phyloP scores from a whole-genome alignment of 2,797 vertebrate genomes.

The Phalanger gymnotis region DNA sequence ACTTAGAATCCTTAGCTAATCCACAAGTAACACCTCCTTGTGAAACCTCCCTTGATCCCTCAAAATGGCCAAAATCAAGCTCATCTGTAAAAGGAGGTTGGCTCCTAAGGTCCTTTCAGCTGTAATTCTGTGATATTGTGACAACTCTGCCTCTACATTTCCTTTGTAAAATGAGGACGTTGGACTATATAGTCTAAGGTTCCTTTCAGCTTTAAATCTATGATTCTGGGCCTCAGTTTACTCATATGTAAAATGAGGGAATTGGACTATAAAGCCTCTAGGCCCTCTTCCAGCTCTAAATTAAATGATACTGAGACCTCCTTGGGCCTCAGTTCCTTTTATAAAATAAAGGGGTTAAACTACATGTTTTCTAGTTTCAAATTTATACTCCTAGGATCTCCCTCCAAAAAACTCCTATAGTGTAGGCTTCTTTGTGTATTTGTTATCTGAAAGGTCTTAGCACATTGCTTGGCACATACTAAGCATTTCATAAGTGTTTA shows the following conservation, averaged over 20 bases:
- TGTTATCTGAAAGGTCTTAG: neutral
- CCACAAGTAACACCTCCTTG: neutral
- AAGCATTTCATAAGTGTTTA: neutral
- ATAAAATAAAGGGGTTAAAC: neutral
- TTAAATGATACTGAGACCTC: neutral
- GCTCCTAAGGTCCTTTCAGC: neutral
- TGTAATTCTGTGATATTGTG: neutral
- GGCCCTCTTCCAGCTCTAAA: neutral
- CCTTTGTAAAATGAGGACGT: neutral
- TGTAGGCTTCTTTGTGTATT: neutral
- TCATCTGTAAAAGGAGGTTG: neutral
- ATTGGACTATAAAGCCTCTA: neutral
- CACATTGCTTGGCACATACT: neutral
- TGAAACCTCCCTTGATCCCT: neutral
- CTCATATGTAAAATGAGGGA: neutral
- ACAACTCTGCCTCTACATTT: neutral
- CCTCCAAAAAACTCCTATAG: neutral
- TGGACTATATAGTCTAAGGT: neutral
- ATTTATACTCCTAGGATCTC: neutral
- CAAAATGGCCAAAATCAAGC: neutral
- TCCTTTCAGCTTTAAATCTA: neutral
- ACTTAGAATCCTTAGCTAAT: neutral
- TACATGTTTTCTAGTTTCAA: neutral
- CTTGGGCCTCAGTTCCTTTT: neutral
- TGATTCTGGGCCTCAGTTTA: neutral